Evolutionary conservation across 2,113 vertebrate species (phyloP).

Genomic region (Dolichallabes microphthalmus): DNA sequence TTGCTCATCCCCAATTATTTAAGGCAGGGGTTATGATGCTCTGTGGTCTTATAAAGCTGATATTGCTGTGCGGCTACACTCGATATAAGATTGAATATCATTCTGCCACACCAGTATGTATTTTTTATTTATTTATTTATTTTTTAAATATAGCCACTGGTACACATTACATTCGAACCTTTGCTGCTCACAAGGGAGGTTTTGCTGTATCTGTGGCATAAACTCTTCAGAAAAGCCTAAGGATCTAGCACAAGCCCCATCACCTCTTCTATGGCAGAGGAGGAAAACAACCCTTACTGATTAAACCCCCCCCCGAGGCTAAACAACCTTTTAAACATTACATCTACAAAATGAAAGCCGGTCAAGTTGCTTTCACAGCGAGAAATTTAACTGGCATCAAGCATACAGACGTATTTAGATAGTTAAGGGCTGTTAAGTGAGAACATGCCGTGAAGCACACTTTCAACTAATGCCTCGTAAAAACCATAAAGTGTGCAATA

Average conservation of each 20-base stretch:
- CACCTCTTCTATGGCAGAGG: not conserved
- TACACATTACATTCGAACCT: slow-evolving; percentile 4
- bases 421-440: not conserved
- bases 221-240: slow-evolving; percentile 1
- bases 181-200: slow-evolving; percentile 25
- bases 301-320: slow-evolving; percentile 21
- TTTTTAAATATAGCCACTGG: not conserved
- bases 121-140: no score
- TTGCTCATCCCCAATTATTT: not conserved
- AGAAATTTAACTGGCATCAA: not conserved
- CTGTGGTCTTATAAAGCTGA: not conserved
- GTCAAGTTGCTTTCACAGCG: not conserved
- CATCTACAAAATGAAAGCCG: not conserved
- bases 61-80: not conserved
- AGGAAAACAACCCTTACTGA: not conserved
- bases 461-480: not conserved
- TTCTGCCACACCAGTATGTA: not conserved
- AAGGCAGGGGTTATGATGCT: not conserved
- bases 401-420: not conserved
- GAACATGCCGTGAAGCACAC: not conserved
- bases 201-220: slow-evolving; percentile 21
- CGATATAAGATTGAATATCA: not conserved
- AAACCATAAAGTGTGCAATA: not conserved
- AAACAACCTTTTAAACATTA: slow-evolving; percentile 1
- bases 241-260: slow-evolving; percentile 5